phyloP scores from a whole-genome alignment of 2,797 vertebrate genomes.

The Adrianichthys oophorus region DNA sequence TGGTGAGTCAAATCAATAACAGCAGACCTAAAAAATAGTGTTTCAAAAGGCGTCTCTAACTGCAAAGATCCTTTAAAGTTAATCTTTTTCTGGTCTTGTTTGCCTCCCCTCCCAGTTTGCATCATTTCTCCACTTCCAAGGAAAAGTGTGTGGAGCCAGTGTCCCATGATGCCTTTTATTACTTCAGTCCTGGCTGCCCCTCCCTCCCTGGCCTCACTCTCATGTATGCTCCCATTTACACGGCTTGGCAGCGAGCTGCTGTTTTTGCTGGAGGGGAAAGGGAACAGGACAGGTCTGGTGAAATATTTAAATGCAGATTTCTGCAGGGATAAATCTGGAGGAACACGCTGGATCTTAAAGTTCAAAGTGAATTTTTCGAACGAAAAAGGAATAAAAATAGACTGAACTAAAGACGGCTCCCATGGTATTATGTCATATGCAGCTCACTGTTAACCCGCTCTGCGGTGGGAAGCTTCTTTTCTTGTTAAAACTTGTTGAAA shows the following conservation, averaged over 20 bases:
- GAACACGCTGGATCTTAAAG: constrained; percentile 46
- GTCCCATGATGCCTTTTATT: constrained; percentile 70
- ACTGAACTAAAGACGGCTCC: no score
- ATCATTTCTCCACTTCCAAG: constrained; percentile 46
- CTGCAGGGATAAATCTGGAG: constrained; percentile 32
- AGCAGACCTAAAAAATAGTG: background rate
- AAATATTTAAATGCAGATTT: constrained; percentile 53
- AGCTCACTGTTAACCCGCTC: constrained; percentile 29
- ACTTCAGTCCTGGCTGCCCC: constrained; percentile 46
- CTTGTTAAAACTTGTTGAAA: constrained; percentile 51
- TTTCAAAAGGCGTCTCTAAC: no score
- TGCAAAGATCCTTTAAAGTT: background rate
- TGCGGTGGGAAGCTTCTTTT: constrained; percentile 47
- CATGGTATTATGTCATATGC: background rate
- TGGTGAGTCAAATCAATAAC: constrained; percentile 15
- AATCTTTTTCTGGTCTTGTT: constrained; percentile 20
- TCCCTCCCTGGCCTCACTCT: constrained; percentile 25
- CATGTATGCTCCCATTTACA: constrained; percentile 71
- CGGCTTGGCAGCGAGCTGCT: constrained; percentile 64
- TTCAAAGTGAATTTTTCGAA: constrained; percentile 41
- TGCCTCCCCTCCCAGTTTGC: constrained; percentile 23
- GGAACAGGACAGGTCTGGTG: constrained; percentile 67
- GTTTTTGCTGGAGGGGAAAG: constrained; percentile 72
- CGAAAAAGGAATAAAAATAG: no score
- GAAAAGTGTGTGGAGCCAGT: constrained; percentile 53